phyloP scores from a whole-genome alignment of 2,797 vertebrate genomes.

The Poecile montanus region DNA sequence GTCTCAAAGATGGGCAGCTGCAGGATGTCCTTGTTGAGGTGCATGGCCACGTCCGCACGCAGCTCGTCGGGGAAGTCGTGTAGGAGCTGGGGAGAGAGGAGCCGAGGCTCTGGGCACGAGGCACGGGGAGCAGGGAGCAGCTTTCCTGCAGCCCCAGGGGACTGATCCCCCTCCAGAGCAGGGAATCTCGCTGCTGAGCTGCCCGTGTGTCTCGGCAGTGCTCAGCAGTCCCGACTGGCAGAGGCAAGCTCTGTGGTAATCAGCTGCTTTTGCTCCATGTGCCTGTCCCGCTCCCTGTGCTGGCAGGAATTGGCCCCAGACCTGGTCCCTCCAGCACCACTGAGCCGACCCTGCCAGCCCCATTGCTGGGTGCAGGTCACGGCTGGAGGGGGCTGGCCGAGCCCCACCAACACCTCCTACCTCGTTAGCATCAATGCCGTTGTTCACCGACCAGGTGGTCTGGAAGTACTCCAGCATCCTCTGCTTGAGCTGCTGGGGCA shows the following conservation, averaged over 20 bases:
- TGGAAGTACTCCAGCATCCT: conserved; percentile 96
- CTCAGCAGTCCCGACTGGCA: background rate
- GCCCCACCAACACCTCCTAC: conserved; percentile 66
- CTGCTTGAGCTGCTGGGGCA: conserved; percentile 94
- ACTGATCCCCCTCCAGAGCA: fast-evolving
- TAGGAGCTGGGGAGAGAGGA: conserved; percentile 80
- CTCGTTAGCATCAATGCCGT: conserved; percentile 94
- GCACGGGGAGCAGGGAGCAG: background rate
- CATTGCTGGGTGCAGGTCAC: fast-evolving
- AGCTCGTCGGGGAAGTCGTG: conserved; percentile 96
- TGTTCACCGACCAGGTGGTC: conserved; percentile 96
- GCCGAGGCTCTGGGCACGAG: background rate
- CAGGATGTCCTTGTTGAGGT: conserved; percentile 96
- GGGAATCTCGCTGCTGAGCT: background rate
- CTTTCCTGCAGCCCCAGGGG: background rate
- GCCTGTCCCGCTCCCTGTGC: fast-evolving
- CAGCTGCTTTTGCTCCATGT: background rate
- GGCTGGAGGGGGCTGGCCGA: fast-evolving
- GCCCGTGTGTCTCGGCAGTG: background rate
- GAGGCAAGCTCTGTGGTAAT: fast-evolving
- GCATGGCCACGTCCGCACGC: conserved; percentile 93
- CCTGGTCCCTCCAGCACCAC: background rate
- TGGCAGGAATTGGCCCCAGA: background rate
- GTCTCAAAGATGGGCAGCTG: conserved; percentile 91
- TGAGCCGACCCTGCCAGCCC: background rate